Evolutionary conservation across 1,140 invertebrate species (phyloP).

Genomic region (Latrodectus geometricus): DNA sequence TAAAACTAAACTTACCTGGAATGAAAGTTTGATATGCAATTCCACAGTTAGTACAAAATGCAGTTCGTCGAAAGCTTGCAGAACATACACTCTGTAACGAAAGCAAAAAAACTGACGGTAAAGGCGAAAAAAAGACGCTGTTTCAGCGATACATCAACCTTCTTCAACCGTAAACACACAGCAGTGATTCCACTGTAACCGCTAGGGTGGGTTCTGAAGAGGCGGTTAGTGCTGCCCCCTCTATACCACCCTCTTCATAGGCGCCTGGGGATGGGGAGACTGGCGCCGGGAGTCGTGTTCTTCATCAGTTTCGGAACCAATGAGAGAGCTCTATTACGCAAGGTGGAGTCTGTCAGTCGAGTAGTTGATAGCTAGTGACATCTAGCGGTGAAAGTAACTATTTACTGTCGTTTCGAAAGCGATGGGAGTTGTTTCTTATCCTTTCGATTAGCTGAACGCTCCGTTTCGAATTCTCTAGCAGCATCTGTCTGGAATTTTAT

Average conservation of each 20-base stretch:
- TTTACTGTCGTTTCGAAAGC: background rate
- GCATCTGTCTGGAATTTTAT: no score
- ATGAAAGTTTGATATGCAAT: no score
- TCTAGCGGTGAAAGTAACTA: conserved; percentile 4
- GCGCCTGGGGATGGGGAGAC: conserved; percentile 28
- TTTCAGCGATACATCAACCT: background rate
- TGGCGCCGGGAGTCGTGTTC: conserved; percentile 53
- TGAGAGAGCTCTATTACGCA: background rate
- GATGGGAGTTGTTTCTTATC: no score
- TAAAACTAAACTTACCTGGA: no score
- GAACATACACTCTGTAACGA: background rate
- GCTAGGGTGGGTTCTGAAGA: background rate
- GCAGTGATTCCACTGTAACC: background rate
- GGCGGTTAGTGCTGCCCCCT: background rate
- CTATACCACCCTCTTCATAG: conserved; percentile 6
- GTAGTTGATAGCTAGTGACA: conserved; percentile 41
- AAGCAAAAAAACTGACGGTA: background rate
- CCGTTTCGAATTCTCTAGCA: no score
- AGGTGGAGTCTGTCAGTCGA: conserved; percentile 23
- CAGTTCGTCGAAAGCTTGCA: no score
- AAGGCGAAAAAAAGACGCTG: background rate
- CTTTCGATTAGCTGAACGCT: no score
- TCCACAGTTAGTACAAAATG: no score
- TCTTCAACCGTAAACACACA: background rate
- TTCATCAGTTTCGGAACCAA: conserved; percentile 20